Evolutionary conservation across 1,140 invertebrate species (phyloP).

Genomic region (Melipona quadrifasciata): DNA sequence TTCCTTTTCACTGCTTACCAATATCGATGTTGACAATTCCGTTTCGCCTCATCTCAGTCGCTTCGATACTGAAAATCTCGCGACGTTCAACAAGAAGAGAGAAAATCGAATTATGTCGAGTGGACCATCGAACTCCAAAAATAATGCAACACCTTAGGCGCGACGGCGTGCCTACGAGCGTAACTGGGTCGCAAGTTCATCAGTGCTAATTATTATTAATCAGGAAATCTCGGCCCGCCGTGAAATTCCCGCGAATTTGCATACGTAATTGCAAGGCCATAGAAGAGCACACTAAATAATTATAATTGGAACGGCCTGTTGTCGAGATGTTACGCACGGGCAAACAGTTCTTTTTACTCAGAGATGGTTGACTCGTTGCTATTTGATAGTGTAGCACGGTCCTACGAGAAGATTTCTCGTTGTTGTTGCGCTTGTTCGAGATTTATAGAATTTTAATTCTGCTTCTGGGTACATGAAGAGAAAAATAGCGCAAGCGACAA

Average conservation of each 20-base stretch:
- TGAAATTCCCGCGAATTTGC: slow-evolving; percentile 24
- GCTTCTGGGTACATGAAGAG: too few species aligned
- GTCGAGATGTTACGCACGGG: neutral
- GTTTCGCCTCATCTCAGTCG: neutral
- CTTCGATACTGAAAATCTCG: neutral
- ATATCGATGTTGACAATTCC: neutral
- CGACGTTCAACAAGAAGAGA: neutral
- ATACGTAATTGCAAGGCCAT: slow-evolving; percentile 12
- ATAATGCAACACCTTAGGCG: slow-evolving; percentile 48
- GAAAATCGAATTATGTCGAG: slow-evolving; percentile 12
- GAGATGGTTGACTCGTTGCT: too few species aligned
- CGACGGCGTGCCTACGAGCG: slow-evolving; percentile 40
- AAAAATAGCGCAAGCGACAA: too few species aligned
- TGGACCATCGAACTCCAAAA: slow-evolving; percentile 43
- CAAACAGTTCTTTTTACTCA: too few species aligned
- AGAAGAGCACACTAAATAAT: slow-evolving; percentile 15
- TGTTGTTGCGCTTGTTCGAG: neutral
- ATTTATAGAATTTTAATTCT: too few species aligned
- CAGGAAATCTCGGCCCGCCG: slow-evolving; percentile 27
- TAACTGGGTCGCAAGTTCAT: slow-evolving; percentile 79
- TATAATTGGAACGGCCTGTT: neutral
- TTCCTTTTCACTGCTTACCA: too few species aligned
- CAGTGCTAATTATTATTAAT: slow-evolving; percentile 71
- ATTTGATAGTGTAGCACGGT: neutral
- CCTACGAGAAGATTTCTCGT: neutral